These are phyloP conservation scores for Myotis vivesi DNA, from an alignment of 2,797 vertebrate species.

Conservation along the genomic window DNA sequence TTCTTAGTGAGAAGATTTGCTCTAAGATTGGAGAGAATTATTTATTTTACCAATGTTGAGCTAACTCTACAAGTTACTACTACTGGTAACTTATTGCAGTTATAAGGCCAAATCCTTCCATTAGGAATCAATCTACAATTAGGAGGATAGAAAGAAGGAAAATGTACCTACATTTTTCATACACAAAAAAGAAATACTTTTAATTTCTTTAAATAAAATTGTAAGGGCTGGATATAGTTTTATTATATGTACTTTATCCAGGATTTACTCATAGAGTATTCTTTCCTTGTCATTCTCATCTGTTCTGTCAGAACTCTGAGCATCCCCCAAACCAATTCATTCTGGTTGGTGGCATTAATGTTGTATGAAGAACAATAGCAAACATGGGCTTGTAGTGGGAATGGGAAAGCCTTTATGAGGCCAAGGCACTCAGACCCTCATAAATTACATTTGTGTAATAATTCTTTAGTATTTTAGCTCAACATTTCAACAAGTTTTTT, in stretches of 20 bases:
- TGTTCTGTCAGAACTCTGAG: not conserved
- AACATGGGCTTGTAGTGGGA: not conserved
- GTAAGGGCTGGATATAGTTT: not conserved
- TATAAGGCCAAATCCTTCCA: not conserved
- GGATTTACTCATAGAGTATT: not conserved
- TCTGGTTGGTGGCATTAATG: not conserved
- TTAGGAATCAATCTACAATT: not conserved
- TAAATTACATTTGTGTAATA: conserved; percentile 64
- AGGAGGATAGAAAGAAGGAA: not conserved
- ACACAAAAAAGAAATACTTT: not conserved
- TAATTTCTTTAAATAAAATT: conserved; percentile 7
- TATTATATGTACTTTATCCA: not conserved
- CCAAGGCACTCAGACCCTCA: conserved; percentile 24
- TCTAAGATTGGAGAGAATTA: not conserved
- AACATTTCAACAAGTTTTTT: conserved; percentile 72
- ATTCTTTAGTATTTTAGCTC: conserved; percentile 67
- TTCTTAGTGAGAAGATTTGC: not conserved
- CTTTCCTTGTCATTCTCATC: not conserved
- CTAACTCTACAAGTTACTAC: not conserved
- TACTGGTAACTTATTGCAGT: not conserved
- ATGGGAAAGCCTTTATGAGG: conserved; percentile 51
- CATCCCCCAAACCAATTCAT: not conserved
- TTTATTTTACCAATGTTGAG: not conserved
- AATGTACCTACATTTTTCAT: not conserved
- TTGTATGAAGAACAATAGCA: not conserved